A percentile compares a stretch with the other conserved stretches of the same genome.
phyloP scores from a whole-genome alignment of 2,113 vertebrate species.

The Phaethornis superciliosus region DNA sequence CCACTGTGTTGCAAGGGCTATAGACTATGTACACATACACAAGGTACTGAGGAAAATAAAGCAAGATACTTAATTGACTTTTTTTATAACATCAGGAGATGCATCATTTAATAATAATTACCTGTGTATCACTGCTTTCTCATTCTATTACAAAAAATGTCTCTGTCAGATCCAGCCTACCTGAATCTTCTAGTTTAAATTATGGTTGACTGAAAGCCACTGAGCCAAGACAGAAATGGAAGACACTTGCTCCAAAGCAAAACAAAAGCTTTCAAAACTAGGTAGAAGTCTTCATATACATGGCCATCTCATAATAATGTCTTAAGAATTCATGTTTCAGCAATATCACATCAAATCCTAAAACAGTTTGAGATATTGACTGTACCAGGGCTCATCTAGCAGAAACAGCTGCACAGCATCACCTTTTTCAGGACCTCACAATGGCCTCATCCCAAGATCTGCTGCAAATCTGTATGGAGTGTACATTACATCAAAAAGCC shows the following conservation, averaged over 20 bases:
- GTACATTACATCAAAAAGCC: not conserved
- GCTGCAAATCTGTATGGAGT: not conserved
- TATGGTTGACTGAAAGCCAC: not conserved
- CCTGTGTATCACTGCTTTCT: not conserved
- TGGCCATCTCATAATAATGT: not conserved
- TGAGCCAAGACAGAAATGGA: not conserved
- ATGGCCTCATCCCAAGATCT: not conserved
- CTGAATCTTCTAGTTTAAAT: not conserved
- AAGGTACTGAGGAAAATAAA: not conserved
- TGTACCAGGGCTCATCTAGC: not conserved
- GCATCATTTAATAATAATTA: not conserved
- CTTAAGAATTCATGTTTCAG: not conserved
- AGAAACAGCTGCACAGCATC: not conserved
- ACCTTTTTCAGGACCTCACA: not conserved
- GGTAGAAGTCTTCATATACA: not conserved
- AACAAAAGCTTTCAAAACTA: not conserved
- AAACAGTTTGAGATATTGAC: not conserved
- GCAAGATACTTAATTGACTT: not conserved
- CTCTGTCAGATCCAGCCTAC: not conserved
- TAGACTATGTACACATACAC: not conserved
- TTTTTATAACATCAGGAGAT: not conserved
- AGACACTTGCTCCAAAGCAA: not conserved
- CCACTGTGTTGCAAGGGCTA: not conserved
- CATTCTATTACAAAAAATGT: not conserved
- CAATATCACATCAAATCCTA: not conserved